phyloP scores from a whole-genome alignment of 2,113 vertebrate genomes.

The Falco punctatus region DNA sequence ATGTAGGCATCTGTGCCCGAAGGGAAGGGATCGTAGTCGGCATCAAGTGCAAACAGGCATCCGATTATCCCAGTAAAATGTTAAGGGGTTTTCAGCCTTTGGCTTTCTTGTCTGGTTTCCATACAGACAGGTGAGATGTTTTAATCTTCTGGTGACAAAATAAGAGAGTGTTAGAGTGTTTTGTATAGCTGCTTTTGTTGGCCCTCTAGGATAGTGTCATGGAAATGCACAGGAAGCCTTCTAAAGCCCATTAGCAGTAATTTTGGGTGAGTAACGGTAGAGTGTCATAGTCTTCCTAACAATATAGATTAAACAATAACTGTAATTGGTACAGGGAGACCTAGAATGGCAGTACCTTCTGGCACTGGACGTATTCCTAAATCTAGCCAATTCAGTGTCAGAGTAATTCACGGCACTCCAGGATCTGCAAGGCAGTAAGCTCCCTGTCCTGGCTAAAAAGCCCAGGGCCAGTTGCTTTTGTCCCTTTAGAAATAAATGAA shows the following conservation, averaged over 20 bases:
- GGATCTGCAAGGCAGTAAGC: neutral
- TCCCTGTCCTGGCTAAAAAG: neutral
- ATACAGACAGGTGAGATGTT: neutral
- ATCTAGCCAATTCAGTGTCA: neutral
- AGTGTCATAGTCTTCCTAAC: neutral
- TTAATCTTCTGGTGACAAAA: neutral
- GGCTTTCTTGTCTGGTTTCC: neutral
- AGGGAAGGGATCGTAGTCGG: neutral
- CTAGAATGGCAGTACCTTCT: neutral
- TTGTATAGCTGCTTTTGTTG: neutral
- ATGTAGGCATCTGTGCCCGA: neutral
- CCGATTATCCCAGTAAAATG: neutral
- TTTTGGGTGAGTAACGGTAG: neutral
- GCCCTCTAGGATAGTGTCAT: neutral
- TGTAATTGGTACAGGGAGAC: neutral
- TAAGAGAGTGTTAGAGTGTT: neutral
- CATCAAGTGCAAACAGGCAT: neutral
- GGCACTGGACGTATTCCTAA: neutral
- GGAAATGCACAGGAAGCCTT: neutral
- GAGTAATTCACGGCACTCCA: neutral
- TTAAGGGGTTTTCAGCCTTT: neutral
- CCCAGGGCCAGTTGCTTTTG: neutral
- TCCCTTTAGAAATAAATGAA: neutral
- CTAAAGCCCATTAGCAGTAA: neutral
- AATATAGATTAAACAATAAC: neutral